A percentile compares a stretch with the other conserved stretches of the same genome.
These are phyloP conservation scores for Choloepus hoffmanni DNA, from an alignment of 2,113 vertebrate genomes.

Conservation along the genomic window DNA sequence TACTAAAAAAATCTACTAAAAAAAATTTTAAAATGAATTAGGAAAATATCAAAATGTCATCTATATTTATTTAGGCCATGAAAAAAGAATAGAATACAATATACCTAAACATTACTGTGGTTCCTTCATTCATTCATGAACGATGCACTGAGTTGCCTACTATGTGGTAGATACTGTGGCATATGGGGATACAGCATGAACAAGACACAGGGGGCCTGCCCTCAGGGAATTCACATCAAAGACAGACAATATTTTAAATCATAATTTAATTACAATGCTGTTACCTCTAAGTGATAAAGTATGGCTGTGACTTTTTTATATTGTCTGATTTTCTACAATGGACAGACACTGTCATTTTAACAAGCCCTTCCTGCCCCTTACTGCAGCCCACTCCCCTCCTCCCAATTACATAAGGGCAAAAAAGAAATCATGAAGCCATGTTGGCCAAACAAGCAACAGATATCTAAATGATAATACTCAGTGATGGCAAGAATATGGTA, in stretches of 20 bases:
- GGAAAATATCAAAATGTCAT: slow-evolving; percentile 21
- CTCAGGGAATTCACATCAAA: background rate
- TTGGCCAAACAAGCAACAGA: background rate
- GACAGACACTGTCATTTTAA: background rate
- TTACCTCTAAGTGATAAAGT: background rate
- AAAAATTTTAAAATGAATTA: slow-evolving; percentile 30
- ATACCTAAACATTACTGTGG: background rate
- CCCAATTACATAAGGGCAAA: background rate
- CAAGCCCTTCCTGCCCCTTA: background rate
- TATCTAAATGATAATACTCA: background rate
- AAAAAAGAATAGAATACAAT: background rate
- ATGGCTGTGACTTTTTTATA: background rate
- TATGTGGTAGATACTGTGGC: background rate
- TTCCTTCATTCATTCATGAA: background rate
- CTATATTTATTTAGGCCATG: background rate
- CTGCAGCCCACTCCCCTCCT: background rate
- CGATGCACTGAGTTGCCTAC: background rate
- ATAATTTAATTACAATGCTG: background rate
- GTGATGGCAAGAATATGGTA: background rate
- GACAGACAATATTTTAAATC: background rate
- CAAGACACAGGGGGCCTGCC: background rate
- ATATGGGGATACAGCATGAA: background rate
- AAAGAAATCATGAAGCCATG: background rate
- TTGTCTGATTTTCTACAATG: slow-evolving; percentile 23
- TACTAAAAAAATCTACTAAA: slow-evolving; percentile 7